Conservation (phyloP, 2,888 invertebrate species). For the Tigriopus californicus region DNA sequence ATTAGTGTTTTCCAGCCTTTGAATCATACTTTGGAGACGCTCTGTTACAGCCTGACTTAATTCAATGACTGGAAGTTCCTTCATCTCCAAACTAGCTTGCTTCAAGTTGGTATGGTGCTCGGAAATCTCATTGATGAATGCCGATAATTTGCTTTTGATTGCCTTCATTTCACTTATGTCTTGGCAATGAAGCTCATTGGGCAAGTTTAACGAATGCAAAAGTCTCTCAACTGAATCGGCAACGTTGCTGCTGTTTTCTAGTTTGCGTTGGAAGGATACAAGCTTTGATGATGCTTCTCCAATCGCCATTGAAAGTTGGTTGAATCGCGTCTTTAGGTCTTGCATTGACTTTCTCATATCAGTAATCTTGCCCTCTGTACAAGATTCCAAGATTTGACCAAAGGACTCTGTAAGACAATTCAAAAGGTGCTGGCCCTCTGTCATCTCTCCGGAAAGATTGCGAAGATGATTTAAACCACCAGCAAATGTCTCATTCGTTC, state of each 20-base stretch:
- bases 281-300: constrained; percentile 66
- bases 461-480: not conserved
- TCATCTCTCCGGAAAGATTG: constrained; percentile 28
- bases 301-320: constrained; percentile 66
- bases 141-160: constrained; percentile 52
- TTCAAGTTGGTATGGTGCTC: not conserved
- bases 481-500: constrained; percentile 38
- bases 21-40: constrained; percentile 28
- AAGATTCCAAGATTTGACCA: constrained; percentile 55
- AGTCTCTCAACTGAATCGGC: constrained; percentile 62
- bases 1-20: constrained; percentile 49
- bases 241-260: constrained; percentile 39
- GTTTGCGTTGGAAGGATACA: too few relatives aligned
- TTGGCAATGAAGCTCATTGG: constrained; percentile 35
- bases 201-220: constrained; percentile 38
- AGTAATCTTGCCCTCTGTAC: constrained; percentile 46
- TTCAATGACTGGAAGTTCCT: not conserved
- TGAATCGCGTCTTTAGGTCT: constrained; percentile 64
- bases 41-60: constrained; percentile 24
- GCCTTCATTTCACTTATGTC: constrained; percentile 86
- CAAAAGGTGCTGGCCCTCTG: constrained; percentile 51
- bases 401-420: constrained; percentile 65
- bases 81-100: not conserved
- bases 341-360: constrained; percentile 53
- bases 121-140: constrained; percentile 18